Base-by-base conservation (phyloP, 2,888 invertebrate species). In the Petrolisthes manimaculis region DNA sequence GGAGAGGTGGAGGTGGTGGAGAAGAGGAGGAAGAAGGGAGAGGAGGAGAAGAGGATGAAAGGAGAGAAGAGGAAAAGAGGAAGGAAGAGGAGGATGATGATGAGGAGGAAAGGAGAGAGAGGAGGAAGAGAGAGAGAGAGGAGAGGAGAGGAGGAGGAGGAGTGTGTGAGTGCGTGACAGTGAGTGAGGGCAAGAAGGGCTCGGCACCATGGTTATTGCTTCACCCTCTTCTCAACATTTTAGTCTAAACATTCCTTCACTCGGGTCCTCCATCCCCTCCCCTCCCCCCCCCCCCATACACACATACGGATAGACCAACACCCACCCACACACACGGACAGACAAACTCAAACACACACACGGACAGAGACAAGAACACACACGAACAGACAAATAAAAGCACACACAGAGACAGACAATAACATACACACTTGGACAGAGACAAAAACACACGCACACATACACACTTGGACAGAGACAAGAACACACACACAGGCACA, bases 121-220 rank as follows among this genome's bases (percentile, higher is more conserved):
- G 75, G 51, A 54, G 51, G 56, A 14, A 51, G 67, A 56, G 84
- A 56, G 51, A 37, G 56, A 77, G 51, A 75, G 75, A 75, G 83
- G 54, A 21, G 75, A 51, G 56, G 75, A 84, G 77, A 56, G 84
- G 54, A 78, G 61, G 84, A 51, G 78, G 74, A 56, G 21, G 75
- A 74, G 51, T 24, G 55, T 67, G 75, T 37, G 71, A 84, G 84
- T 75, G 84, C 67, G 54, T 53, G 74, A 75, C 37, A 77, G 77
- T 61, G 37, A 53, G 54, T n/a, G 71, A 51, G 71, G 54, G 2
- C n/a, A 12, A 24, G 53, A n/a, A 54, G 18, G 71, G n/a, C n/a
- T n/a, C n/a, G n/a, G n/a, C n/a, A n/a, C n/a, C n/a, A n/a, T n/a
- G n/a, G n/a, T n/a, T n/a, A n/a, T n/a, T n/a, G n/a, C n/a, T n/a